Evolutionary conservation across 2,113 vertebrate genomes (phyloP), one percentile per base, ranked within the genome.

Genomic region (Proteles cristata): DNA sequence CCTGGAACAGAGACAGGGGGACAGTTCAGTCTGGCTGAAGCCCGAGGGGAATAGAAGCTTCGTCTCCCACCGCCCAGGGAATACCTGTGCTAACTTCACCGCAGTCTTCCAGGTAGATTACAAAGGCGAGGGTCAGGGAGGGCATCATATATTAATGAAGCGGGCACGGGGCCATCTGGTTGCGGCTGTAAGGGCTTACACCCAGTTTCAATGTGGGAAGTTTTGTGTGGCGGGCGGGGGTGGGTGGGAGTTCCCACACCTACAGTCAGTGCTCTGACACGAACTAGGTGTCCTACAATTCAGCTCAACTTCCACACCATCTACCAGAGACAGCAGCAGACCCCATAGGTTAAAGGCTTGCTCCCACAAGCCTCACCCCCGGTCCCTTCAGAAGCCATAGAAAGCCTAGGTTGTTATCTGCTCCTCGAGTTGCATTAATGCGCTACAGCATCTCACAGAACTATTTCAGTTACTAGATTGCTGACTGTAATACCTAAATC

Each of bases 51-150:
- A 39, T 4, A 19, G 45, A 11, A 26, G 1, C 16, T 48, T 58
- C 25, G 6, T 43, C 50, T 33, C 19, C 7, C 31, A 17, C 11
- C 5, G 4, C 31, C 39, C 19, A 11, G 33, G 14, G 16, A n/a
- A 4, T 8, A 4, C 0, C 0, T 4, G 2, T 10, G 23, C 25
- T 7, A 23, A 11, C 58, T 53, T 92, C 25, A 11, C 10, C 16
- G 10, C 7, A 25, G 48, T 39, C 31, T 55, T 43, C 43, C 11
- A n/a, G 71, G 43, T 0, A 55, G 33, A 79, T 10, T 73, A 4
- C 16, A 58, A 43, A 14, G 9, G 7, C 11, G 1, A 5, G 39
- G 11, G 12, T 48, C 43, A 17, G 0, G 9, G 5, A 35, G 15
- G 63, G 21, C 9, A 11, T 35, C n/a, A 4, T 16, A 23, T 11